Conservation (phyloP, 2,888 invertebrate species). For the Ornithoptera alexandrae region DNA sequence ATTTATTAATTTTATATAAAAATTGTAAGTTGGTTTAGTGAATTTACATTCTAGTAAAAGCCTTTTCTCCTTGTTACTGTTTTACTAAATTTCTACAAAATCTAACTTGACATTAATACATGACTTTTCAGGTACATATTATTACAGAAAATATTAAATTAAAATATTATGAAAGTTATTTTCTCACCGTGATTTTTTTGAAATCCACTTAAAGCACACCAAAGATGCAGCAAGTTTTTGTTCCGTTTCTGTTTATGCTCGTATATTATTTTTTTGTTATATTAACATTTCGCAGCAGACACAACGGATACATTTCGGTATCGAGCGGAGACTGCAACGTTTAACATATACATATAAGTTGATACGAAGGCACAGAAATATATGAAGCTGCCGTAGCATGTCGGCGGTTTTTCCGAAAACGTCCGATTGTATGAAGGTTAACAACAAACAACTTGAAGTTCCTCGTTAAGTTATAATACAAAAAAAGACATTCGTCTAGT, state of each 20-base stretch:
- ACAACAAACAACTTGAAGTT: neutral
- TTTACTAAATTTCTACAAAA: too few relatives aligned
- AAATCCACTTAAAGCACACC: neutral
- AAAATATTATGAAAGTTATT: neutral
- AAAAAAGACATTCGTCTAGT: neutral
- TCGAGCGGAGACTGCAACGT: neutral
- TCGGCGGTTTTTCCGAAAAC: slow-evolving; percentile 13
- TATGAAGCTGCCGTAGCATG: neutral
- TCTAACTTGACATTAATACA: too few relatives aligned
- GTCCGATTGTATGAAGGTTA: slow-evolving; percentile 9
- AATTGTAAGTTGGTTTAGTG: too few relatives aligned
- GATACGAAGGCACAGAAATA: neutral
- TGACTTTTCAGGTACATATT: too few relatives aligned
- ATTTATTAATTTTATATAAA: too few relatives aligned
- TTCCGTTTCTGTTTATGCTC: neutral
- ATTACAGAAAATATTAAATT: too few relatives aligned
- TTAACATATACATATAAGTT: neutral
- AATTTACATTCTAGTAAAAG: too few relatives aligned
- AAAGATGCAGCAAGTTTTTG: neutral
- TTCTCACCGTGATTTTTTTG: neutral
- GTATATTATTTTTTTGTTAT: neutral
- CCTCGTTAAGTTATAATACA: neutral
- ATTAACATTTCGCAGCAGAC: neutral
- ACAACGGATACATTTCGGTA: neutral
- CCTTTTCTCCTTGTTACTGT: too few relatives aligned